A percentile compares a stretch with the other conserved stretches of the same genome.
Evolutionary conservation across 2,888 invertebrate genomes (phyloP).

Genomic region (Caenorhabditis imperialis): DNA sequence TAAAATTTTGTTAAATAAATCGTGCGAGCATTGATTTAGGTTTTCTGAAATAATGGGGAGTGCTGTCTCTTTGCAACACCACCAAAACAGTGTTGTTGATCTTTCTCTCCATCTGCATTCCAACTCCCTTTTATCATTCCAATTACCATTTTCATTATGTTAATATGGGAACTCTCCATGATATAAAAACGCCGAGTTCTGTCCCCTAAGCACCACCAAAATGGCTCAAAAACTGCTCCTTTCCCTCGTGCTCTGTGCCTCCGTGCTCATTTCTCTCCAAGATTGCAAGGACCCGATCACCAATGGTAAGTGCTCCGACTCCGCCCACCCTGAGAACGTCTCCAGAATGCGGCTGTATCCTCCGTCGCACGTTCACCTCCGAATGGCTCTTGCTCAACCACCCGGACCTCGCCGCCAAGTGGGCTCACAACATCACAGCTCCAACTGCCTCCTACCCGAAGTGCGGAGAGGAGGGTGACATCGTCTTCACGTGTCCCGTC

Average conservation of each 20-base stretch:
- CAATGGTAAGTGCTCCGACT: neutral
- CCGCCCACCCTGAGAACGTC: neutral
- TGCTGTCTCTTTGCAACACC: too few species aligned
- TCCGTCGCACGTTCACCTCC: neutral
- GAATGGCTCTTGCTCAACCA: neutral
- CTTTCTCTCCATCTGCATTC: too few species aligned
- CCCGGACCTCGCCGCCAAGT: neutral
- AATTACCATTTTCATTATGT: too few species aligned
- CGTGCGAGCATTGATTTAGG: constrained; percentile 24
- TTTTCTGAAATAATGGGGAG: too few species aligned
- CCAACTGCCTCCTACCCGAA: constrained; percentile 10
- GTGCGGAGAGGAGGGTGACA: neutral
- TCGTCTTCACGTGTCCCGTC: neutral
- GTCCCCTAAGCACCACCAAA: too few species aligned
- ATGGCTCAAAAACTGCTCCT: too few species aligned
- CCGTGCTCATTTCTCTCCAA: neutral
- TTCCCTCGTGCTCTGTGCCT: too few species aligned
- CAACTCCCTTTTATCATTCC: too few species aligned
- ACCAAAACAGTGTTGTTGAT: too few species aligned
- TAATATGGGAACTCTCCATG: too few species aligned
- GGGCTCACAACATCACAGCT: neutral
- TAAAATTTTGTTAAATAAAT: constrained; percentile 58
- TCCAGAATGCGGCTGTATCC: neutral
- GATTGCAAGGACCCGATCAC: neutral
- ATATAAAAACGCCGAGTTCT: too few species aligned